Percentiles rank a stretch among this genome's conserved stretches.
phyloP scores from a whole-genome alignment of 2,113 vertebrate genomes.

The Mastomys natalensis region DNA sequence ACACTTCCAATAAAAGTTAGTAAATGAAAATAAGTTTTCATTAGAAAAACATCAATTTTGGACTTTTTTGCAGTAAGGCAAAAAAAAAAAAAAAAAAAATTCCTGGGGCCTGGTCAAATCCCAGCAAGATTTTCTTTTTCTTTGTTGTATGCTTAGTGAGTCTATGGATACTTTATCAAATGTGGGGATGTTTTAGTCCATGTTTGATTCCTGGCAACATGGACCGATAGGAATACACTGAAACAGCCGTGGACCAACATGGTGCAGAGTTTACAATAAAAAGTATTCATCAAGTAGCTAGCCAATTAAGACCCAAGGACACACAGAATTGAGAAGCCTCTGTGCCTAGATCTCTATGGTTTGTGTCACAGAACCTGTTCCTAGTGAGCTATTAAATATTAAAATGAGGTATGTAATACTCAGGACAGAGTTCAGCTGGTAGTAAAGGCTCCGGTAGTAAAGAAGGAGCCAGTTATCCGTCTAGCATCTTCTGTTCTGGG shows the following conservation, averaged over 20 bases:
- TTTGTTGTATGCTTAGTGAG: neutral
- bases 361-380: constrained; percentile 38
- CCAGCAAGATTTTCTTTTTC: neutral
- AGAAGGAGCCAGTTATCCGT: constrained; percentile 68
- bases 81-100: constrained; percentile 8
- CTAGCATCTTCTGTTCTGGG: constrained; percentile 55
- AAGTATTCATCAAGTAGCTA: neutral
- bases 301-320: constrained; percentile 44
- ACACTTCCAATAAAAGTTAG: constrained; percentile 77
- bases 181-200: neutral
- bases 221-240: neutral
- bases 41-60: constrained; percentile 75
- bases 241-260: constrained; percentile 42
- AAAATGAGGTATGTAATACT: constrained; percentile 43
- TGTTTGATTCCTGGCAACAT: neutral
- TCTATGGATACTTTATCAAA: constrained; percentile 54
- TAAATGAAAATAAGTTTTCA: constrained; percentile 81
- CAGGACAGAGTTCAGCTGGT: constrained; percentile 60
- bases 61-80: constrained; percentile 43
- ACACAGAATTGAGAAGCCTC: neutral
- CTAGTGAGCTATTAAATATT: constrained; percentile 57
- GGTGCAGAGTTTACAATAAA: constrained; percentile 47
- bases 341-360: neutral
- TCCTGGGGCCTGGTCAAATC: constrained; percentile 53
- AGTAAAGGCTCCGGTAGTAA: constrained; percentile 50